Percentiles rank a stretch among this genome's conserved stretches.
phyloP scores from a whole-genome alignment of 2,797 vertebrate genomes.

The Hemitrygon akajei region DNA sequence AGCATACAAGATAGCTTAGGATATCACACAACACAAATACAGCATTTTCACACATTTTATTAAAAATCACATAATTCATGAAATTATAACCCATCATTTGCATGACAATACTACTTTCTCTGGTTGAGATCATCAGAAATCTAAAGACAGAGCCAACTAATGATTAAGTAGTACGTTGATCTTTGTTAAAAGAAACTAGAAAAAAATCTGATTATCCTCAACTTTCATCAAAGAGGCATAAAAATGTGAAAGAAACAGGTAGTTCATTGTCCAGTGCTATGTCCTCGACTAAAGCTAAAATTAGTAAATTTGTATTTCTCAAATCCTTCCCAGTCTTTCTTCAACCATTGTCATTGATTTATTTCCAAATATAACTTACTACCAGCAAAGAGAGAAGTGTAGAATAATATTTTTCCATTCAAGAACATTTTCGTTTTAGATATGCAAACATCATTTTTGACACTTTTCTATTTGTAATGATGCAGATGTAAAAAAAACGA shows the following conservation, averaged over 20 bases:
- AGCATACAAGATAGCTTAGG: background rate
- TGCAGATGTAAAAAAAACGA: background rate
- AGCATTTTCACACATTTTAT: background rate
- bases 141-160: background rate
- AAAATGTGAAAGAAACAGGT: background rate
- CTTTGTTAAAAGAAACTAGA: background rate
- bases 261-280: slow-evolving; percentile 12
- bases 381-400: background rate
- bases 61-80: background rate
- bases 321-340: slow-evolving; percentile 1
- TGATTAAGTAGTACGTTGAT: background rate
- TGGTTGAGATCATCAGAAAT: background rate
- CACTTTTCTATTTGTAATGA: background rate
- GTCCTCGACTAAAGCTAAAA: background rate
- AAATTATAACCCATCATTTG: background rate
- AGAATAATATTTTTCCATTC: background rate
- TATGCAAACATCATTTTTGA: background rate
- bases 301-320: background rate
- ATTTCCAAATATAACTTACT: background rate
- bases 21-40: background rate
- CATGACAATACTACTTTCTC: background rate
- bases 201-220: background rate
- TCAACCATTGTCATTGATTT: background rate
- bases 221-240: background rate
- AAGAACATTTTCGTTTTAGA: background rate